Percentiles rank a stretch among this genome's conserved stretches.
These are phyloP conservation scores for Vanessa cardui DNA, from an alignment of 2,888 invertebrate species.

Conservation along the genomic window DNA sequence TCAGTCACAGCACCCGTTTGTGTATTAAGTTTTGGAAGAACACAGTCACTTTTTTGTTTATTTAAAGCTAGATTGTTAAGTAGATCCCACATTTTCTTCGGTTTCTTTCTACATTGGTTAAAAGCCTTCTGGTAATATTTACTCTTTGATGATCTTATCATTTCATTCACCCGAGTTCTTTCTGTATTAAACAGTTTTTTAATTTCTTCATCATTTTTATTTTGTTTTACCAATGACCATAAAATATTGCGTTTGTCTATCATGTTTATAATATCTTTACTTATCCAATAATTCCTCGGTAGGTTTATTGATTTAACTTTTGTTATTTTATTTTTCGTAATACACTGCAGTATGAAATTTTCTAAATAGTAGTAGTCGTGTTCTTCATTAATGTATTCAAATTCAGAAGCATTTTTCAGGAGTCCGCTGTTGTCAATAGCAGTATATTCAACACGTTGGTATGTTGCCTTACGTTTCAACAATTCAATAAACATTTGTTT, in stretches of 20 bases:
- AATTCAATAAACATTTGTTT: conserved; percentile 37
- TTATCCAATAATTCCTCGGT: conserved; percentile 1
- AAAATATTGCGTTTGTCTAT: background rate
- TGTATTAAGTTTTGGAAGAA: conserved; percentile 29
- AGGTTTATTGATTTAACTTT: background rate
- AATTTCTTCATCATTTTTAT: conserved; percentile 3
- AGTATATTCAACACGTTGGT: conserved; percentile 13
- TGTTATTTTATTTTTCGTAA: conserved; percentile 2
- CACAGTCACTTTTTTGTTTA: conserved; percentile 2
- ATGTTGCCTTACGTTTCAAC: background rate
- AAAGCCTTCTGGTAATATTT: too few relatives aligned
- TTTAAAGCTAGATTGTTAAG: conserved; percentile 4
- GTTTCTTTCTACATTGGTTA: background rate
- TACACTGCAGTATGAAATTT: background rate
- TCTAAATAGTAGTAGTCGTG: conserved; percentile 14
- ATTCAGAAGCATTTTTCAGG: conserved; percentile 5
- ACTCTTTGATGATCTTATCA: background rate
- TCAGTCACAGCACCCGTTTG: conserved; percentile 20
- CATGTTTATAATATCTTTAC: background rate
- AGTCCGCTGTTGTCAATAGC: conserved; percentile 3
- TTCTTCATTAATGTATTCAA: conserved; percentile 16
- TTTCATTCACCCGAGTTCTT: conserved; percentile 1
- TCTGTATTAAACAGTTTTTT: background rate
- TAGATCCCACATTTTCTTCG: conserved; percentile 5
- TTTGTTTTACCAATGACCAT: conserved; percentile 2